A percentile compares a stretch with the other conserved stretches of the same genome.
Conservation (phyloP, 30 jellyfish, hydroid and myxozoan species). For the Catostylus mosaicus region DNA sequence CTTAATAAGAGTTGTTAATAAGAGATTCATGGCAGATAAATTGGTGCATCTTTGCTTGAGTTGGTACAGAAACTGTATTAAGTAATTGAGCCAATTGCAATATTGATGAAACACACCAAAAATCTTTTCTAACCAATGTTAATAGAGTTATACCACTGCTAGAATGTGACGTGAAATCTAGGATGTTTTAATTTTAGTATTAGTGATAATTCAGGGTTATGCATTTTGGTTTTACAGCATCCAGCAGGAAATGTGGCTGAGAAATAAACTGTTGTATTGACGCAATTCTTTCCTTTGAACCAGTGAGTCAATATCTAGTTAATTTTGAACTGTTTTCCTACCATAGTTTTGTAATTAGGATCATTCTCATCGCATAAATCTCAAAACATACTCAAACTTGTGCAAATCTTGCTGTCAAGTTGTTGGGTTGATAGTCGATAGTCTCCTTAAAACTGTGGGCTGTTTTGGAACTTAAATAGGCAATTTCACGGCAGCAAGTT, state of each 20-base stretch:
- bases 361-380: not conserved
- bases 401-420: constrained; percentile 1
- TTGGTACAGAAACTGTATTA: no score
- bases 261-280: constrained; percentile 52
- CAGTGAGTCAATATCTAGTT: constrained; percentile 69
- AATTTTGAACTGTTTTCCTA: constrained; percentile 51
- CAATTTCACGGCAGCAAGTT: not conserved
- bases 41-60: no score
- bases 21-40: no score
- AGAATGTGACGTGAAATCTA: not conserved
- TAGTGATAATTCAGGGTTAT: constrained; percentile 43
- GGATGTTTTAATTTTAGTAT: not conserved
- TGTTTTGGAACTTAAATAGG: not conserved
- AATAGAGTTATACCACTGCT: no score
- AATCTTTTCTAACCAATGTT: no score
- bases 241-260: constrained; percentile 85
- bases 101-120: no score
- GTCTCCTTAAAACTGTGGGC: no score
- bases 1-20: no score
- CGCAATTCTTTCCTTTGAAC: constrained; percentile 51
- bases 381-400: not conserved
- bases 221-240: constrained; percentile 78
- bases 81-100: no score
- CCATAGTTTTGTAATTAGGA: not conserved
- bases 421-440: not conserved